Conservation (phyloP, 2,888 invertebrate species). For the Anthophora plumipes region DNA sequence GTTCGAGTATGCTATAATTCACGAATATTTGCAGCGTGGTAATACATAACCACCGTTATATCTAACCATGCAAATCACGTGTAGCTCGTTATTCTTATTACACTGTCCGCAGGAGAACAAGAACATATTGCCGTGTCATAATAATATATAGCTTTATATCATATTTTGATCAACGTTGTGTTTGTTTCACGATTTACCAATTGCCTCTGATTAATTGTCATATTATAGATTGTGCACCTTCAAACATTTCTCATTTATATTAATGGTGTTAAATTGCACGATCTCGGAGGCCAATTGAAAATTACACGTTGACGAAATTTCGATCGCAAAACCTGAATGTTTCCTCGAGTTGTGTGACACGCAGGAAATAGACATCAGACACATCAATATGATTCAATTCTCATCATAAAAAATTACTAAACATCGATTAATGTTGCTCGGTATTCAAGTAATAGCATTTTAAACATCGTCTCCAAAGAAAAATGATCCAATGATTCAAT, state of each 20-base stretch:
- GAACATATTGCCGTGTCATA: not conserved
- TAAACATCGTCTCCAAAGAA: no score
- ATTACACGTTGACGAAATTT: no score
- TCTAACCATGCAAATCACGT: not conserved
- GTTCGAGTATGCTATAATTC: slow-evolving; percentile 7
- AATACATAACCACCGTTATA: not conserved
- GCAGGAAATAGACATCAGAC: no score
- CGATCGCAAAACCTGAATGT: no score
- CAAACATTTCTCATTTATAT: not conserved
- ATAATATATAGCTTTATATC: not conserved
- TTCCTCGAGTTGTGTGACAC: no score
- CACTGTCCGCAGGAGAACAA: not conserved
- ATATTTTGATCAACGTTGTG: not conserved
- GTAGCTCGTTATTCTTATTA: not conserved
- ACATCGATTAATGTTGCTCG: no score
- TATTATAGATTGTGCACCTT: not conserved
- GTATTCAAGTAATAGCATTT: no score
- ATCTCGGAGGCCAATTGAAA: no score
- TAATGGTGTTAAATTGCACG: not conserved
- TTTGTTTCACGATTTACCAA: not conserved
- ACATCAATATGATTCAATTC: no score
- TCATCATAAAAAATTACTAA: no score
- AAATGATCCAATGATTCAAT: no score
- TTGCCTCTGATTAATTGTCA: not conserved
- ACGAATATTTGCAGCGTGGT: not conserved